Percentiles rank a stretch among this genome's conserved stretches.
These are phyloP conservation scores for Delphinus delphis DNA, from an alignment of 2,113 vertebrate genomes.

Conservation along the genomic window DNA sequence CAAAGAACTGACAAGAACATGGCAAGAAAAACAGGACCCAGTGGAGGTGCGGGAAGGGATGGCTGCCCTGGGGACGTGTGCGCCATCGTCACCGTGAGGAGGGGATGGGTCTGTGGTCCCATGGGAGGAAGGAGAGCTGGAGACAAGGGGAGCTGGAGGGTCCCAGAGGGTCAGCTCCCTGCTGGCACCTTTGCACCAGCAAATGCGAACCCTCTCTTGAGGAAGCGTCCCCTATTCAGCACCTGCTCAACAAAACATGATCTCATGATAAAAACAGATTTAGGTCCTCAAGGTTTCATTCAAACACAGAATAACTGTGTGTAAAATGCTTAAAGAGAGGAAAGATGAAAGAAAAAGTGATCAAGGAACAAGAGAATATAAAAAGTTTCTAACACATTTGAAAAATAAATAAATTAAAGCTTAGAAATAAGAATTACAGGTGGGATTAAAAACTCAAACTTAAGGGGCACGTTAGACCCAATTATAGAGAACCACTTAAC, in stretches of 20 bases:
- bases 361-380: not conserved
- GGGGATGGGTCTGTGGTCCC: rapidly evolving
- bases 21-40: not conserved
- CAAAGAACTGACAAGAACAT: rapidly evolving
- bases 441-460: not conserved
- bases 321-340: not conserved
- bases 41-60: not conserved
- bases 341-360: not conserved
- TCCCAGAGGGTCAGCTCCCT: not conserved
- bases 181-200: not conserved
- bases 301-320: not conserved
- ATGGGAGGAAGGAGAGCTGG: rapidly evolving
- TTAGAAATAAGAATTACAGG: not conserved
- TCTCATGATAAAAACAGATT: not conserved
- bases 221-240: not conserved
- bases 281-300: not conserved
- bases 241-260: not conserved
- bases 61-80: not conserved
- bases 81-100: rapidly evolving
- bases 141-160: not conserved
- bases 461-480: not conserved
- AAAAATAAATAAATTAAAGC: not conserved
- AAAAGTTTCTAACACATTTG: not conserved
- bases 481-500: not conserved
- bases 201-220: rapidly evolving